phyloP scores from a whole-genome alignment of 2,888 invertebrate species.

The Micoletzkya japonica region DNA sequence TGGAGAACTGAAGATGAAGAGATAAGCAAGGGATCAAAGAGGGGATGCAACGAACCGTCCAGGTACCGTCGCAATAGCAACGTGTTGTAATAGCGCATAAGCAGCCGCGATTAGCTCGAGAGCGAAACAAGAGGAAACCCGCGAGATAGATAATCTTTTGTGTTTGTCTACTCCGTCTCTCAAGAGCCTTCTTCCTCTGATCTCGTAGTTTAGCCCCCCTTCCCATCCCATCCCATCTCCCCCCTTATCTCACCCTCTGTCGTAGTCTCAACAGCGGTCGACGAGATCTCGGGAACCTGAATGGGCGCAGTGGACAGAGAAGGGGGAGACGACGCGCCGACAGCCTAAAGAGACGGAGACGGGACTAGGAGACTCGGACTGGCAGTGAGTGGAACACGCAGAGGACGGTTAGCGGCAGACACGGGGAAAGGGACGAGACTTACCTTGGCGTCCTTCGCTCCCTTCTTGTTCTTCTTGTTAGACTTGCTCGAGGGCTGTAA shows the following conservation, averaged over 20 bases:
- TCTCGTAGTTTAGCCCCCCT: no score
- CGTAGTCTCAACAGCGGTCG: constrained; percentile 29
- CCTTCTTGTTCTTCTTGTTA: constrained; percentile 40
- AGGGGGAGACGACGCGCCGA: background rate
- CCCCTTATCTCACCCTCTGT: no score
- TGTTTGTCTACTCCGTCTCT: background rate
- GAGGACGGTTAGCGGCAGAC: no score
- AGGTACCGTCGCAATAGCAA: constrained; percentile 7
- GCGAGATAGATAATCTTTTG: background rate
- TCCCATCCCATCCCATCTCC: no score
- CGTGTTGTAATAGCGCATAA: background rate
- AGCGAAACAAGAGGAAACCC: background rate
- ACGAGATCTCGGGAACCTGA: constrained; percentile 46
- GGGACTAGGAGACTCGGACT: background rate
- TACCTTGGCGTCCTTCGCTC: constrained; percentile 29
- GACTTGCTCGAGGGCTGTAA: background rate
- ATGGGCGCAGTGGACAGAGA: constrained; percentile 42
- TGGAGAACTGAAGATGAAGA: constrained; percentile 23
- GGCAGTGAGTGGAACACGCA: no score
- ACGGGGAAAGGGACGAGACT: background rate
- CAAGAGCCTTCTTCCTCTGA: no score
- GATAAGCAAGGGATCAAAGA: background rate
- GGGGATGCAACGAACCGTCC: background rate
- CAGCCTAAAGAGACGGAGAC: background rate
- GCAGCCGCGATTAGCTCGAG: background rate